Conservation (phyloP, 2,888 invertebrate species). For the Suillia variegata region DNA sequence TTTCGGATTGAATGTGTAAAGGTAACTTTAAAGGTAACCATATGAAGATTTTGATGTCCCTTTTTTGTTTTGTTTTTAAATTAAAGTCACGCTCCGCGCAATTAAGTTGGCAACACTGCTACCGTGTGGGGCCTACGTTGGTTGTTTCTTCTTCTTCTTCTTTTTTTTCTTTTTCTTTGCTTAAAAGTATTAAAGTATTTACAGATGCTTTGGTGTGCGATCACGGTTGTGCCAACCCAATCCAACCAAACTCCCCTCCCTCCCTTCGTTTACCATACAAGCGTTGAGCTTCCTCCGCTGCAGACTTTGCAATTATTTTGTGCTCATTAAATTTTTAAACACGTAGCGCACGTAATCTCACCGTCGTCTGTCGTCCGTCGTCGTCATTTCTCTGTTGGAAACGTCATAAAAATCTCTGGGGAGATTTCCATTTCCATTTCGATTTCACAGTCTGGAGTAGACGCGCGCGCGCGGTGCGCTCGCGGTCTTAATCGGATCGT, state of each 20-base stretch:
- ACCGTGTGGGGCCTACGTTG: slow-evolving; percentile 23
- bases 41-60: not conserved
- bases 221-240: too few relatives aligned
- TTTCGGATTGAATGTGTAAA: too few relatives aligned
- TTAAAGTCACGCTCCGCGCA: slow-evolving; percentile 53
- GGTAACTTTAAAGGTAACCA: too few relatives aligned
- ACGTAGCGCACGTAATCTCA: slow-evolving; percentile 46
- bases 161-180: too few relatives aligned
- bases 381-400: not conserved
- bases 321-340: slow-evolving; percentile 57
- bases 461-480: not conserved
- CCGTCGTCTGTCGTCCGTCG: slow-evolving; percentile 5
- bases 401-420: slow-evolving; percentile 52
- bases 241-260: too few relatives aligned
- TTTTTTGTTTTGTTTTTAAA: slow-evolving; percentile 46
- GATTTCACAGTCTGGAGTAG: not conserved
- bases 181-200: too few relatives aligned
- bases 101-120: slow-evolving; percentile 42
- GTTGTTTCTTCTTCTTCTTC: not conserved
- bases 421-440: slow-evolving; percentile 32
- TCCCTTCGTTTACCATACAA: slow-evolving; percentile 28
- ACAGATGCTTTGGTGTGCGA: too few relatives aligned
- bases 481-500: not conserved
- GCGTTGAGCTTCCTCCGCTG: too few relatives aligned
- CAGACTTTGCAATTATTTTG: slow-evolving; percentile 55